These are phyloP conservation scores for Etheostoma perlongum DNA, from an alignment of 2,797 vertebrate genomes.

Conservation along the genomic window DNA sequence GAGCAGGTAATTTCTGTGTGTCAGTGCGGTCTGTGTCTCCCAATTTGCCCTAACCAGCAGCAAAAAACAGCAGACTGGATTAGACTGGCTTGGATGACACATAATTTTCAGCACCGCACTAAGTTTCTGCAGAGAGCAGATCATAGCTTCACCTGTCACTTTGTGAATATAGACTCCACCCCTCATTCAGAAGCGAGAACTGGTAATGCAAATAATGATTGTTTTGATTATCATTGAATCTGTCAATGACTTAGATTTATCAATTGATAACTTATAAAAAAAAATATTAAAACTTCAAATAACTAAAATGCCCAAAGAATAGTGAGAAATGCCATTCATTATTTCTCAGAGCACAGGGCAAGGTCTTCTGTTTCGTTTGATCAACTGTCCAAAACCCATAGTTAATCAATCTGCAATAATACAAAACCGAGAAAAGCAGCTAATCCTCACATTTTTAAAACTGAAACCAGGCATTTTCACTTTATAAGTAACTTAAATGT, in stretches of 20 bases:
- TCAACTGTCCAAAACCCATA: background rate
- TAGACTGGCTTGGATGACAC: conserved; percentile 57
- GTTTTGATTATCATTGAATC: background rate
- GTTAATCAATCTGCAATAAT: background rate
- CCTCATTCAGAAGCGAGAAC: background rate
- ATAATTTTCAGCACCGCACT: conserved; percentile 41
- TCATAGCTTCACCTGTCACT: conserved; percentile 46
- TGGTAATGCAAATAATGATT: background rate
- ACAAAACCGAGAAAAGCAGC: conserved; percentile 7
- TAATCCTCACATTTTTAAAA: conserved; percentile 21
- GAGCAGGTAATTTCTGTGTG: conserved; percentile 32
- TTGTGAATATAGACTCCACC: conserved; percentile 19
- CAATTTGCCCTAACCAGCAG: conserved; percentile 48
- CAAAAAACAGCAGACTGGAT: conserved; percentile 58
- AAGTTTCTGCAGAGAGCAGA: conserved; percentile 38
- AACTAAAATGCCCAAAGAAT: conserved; percentile 5
- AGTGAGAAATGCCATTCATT: background rate
- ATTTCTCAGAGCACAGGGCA: background rate
- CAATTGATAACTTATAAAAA: background rate
- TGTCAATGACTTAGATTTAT: conserved; percentile 6
- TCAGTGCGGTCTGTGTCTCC: conserved; percentile 40
- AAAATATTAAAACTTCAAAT: background rate
- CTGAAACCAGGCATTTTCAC: background rate
- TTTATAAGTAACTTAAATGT: conserved; percentile 7
- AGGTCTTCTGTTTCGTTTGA: background rate